Percentiles rank a stretch among this genome's conserved stretches.
Conservation (phyloP, 2,888 invertebrate species). For the Pteria penguin region DNA sequence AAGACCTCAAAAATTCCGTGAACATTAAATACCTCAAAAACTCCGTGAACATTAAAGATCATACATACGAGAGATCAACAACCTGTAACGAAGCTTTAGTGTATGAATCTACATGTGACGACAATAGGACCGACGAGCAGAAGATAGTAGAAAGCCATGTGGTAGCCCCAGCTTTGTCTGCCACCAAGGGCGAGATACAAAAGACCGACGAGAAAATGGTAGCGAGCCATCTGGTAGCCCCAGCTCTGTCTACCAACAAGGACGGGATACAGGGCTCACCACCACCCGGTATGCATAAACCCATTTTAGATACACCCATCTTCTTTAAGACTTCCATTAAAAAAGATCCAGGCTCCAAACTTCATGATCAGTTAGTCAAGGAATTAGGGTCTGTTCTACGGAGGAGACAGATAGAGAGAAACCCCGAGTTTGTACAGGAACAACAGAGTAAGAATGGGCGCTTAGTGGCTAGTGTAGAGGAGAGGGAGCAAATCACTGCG, state of each 20-base stretch:
- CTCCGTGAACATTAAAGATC: no score
- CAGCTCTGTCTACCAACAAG: no score
- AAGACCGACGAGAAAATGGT: conserved; percentile 27
- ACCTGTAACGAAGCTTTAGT: background rate
- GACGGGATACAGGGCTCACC: background rate
- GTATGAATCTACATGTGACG: no score
- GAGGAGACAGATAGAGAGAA: conserved; percentile 47
- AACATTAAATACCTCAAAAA: no score
- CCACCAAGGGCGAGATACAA: background rate
- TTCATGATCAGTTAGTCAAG: conserved; percentile 65
- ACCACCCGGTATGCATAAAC: background rate
- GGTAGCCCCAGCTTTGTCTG: no score
- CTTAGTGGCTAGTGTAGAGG: background rate
- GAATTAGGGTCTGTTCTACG: conserved; percentile 66
- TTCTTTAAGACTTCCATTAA: conserved; percentile 68
- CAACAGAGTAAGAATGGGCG: background rate
- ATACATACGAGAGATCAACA: no score
- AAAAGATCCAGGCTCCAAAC: conserved; percentile 68
- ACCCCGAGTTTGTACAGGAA: conserved; percentile 9
- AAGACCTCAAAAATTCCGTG: no score
- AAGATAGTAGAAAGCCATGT: background rate
- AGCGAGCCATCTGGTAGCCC: no score
- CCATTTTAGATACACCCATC: conserved; percentile 53
- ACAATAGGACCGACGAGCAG: background rate
- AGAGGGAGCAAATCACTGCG: background rate